These are phyloP conservation scores for Parazoanthus atlanticus DNA, from an alignment of 92 coral and sea anemone genomes.

Conservation along the genomic window DNA sequence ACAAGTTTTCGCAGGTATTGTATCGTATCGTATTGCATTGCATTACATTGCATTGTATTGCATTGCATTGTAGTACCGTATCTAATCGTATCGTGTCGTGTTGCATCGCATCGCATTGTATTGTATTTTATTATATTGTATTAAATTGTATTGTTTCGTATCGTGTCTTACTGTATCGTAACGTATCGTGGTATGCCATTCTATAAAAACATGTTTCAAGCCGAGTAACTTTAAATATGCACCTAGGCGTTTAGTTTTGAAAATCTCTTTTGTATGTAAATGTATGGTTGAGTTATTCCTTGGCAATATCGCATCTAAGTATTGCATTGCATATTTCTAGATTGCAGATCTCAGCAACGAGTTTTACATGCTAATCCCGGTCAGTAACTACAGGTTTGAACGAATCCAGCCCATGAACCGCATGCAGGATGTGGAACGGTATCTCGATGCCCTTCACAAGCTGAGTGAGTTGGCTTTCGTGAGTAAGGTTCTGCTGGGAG, in stretches of 20 bases:
- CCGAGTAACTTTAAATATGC: too few relatives aligned
- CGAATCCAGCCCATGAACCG: conserved; percentile 71
- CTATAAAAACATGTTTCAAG: too few relatives aligned
- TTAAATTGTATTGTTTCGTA: too few relatives aligned
- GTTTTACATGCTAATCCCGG: conserved; percentile 79
- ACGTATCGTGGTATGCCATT: too few relatives aligned
- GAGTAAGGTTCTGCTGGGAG: conserved; percentile 77
- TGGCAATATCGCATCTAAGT: background rate
- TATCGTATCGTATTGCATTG: too few relatives aligned
- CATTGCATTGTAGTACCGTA: background rate
- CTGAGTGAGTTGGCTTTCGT: conserved; percentile 78
- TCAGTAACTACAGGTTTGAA: conserved; percentile 72
- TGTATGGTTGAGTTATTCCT: too few relatives aligned
- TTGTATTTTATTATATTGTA: too few relatives aligned
- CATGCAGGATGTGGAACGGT: conserved; percentile 42
- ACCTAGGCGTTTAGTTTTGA: too few relatives aligned
- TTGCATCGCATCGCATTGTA: too few relatives aligned
- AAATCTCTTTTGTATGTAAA: too few relatives aligned
- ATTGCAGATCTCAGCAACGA: conserved; percentile 80
- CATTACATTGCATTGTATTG: too few relatives aligned
- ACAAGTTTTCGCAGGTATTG: conserved; percentile 19
- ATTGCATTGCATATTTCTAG: conserved; percentile 32
- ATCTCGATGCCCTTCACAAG: conserved; percentile 56
- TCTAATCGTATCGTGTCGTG: background rate
- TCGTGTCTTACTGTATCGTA: too few relatives aligned